Percentiles rank a stretch among this genome's conserved stretches.
Conservation (phyloP, 2,797 vertebrate genomes). For the Tiaroga cobitis region DNA sequence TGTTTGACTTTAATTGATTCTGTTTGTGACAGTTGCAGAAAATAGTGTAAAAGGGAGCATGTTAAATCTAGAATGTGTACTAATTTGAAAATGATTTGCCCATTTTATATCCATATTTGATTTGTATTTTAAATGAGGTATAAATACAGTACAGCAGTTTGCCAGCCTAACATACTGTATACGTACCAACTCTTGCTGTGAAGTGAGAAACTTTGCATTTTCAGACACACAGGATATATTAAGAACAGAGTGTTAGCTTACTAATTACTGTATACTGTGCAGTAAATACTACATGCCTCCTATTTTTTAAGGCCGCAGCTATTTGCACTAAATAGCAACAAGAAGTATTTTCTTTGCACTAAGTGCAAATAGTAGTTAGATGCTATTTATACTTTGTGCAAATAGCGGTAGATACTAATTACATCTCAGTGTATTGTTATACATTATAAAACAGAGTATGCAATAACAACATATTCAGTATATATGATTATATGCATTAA, state of each 20-base stretch:
- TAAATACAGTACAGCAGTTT: neutral
- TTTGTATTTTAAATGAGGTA: no score
- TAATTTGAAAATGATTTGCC: neutral
- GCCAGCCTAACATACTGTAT: neutral
- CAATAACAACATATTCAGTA: no score
- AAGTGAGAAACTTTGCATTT: neutral
- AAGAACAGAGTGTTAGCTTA: neutral
- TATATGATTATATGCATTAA: no score
- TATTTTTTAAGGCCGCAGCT: neutral
- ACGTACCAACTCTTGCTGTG: neutral
- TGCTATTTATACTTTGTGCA: no score
- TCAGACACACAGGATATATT: neutral
- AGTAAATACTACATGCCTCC: neutral
- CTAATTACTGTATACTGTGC: neutral
- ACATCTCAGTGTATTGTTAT: no score
- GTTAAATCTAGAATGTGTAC: neutral
- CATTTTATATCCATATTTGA: neutral
- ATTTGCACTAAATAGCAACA: neutral
- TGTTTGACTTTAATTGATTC: slow-evolving; percentile 26
- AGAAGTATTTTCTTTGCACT: no score
- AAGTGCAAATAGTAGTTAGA: neutral
- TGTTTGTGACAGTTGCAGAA: slow-evolving; percentile 4
- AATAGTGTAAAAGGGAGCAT: neutral
- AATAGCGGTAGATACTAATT: no score
- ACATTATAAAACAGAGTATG: no score